Evolutionary conservation across 2,797 vertebrate species (phyloP).

Genomic region (Euphonia xanthogaster): DNA sequence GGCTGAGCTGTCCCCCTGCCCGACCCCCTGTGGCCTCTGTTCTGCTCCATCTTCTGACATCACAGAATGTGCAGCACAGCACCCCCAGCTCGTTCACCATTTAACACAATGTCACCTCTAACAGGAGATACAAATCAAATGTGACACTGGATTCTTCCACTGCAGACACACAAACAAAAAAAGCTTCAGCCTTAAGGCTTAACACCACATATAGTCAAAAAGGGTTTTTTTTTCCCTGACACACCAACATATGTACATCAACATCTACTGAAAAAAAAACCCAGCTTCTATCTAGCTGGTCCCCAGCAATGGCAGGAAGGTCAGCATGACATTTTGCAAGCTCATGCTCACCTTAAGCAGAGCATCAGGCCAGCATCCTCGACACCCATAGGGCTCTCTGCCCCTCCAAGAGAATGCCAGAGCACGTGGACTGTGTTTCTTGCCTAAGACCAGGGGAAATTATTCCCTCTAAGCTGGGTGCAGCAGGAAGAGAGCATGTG

Average conservation of each 20-base stretch:
- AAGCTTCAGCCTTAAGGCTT: not conserved
- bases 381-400: fast-evolving
- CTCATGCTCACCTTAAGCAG: not conserved
- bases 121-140: not conserved
- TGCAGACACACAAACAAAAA: not conserved
- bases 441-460: not conserved
- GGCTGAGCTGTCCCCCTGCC: not conserved
- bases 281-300: not conserved
- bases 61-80: fast-evolving
- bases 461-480: not conserved
- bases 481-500: not conserved
- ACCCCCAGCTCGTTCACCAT: not conserved
- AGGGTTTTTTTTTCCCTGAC: not conserved
- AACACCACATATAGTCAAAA: not conserved
- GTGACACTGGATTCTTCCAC: not conserved
- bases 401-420: not conserved
- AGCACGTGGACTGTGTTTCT: not conserved
- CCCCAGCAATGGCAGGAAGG: not conserved
- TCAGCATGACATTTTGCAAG: not conserved
- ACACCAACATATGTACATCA: not conserved
- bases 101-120: constrained; percentile 1
- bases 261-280: not conserved
- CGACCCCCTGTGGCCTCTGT: not conserved
- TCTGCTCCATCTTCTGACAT: not conserved
- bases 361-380: not conserved